phyloP scores from a whole-genome alignment of 2,797 vertebrate species.

The Sandelia bainsii region DNA sequence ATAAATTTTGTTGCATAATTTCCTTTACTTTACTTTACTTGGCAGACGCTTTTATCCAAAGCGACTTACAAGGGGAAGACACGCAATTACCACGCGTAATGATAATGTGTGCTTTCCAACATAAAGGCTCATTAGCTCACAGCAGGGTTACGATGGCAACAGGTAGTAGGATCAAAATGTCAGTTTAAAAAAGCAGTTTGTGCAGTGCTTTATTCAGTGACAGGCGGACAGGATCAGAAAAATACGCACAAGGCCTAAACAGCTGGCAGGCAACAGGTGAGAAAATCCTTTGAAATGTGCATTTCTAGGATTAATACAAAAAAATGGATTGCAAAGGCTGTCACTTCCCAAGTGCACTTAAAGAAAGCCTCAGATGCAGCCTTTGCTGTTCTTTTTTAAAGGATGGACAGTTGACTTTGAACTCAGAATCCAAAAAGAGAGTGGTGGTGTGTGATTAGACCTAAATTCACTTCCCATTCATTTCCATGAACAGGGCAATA shows the following conservation, averaged over 20 bases:
- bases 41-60: too few species aligned
- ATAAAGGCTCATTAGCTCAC: constrained; percentile 22
- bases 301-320: constrained; percentile 10
- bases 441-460: neutral
- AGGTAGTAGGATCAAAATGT: constrained; percentile 18
- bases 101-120: neutral
- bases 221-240: constrained; percentile 36
- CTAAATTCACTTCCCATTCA: neutral
- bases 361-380: neutral
- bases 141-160: constrained; percentile 20
- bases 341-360: neutral
- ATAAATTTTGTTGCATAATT: neutral
- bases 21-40: too few species aligned
- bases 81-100: too few species aligned
- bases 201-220: constrained; percentile 32
- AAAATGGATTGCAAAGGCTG: neutral
- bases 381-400: constrained; percentile 12
- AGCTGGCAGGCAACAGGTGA: constrained; percentile 53
- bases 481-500: neutral
- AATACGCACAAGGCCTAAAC: constrained; percentile 43
- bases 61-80: too few species aligned
- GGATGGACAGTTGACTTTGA: neutral
- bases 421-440: constrained; percentile 11
- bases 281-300: constrained; percentile 1
- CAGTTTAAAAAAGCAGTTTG: constrained; percentile 29